Base-by-base conservation (phyloP, 2,888 invertebrate genomes). In the Rhagophthalmus giganteus region DNA sequence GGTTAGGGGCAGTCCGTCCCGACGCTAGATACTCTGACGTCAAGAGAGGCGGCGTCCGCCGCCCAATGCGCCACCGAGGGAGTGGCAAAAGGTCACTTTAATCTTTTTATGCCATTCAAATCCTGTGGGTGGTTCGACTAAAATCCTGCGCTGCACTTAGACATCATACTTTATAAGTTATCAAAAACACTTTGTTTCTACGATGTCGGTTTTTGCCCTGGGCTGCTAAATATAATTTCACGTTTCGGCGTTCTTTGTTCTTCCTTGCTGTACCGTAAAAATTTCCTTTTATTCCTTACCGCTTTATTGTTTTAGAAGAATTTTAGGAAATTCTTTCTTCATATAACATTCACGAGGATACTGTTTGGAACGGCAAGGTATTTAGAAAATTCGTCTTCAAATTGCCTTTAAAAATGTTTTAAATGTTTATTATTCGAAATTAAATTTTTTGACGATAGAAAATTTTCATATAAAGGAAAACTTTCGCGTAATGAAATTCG, bases 21-120 rank as follows among this genome's bases (percentile, higher is more conserved):
- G 64, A 65, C 64, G 64, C 67, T 69, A 69, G 68, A 68, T 68
- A 67, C 57, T 59, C 64, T 71, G 74, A 75, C 75, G 75, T 75
- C 74, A 73, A 61, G 61, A 71, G 71, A 72, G 74, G 75, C 74
- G 74, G 68, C 62, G 59, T 67, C 65, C 64, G 61, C 63, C 68
- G 69, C 68, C 74, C 74, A 74, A 74, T 75, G 67, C 72, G 70
- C 68, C 70, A 66, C 60, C 63, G 68, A 69, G 74, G 75, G 75
- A 72, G 75, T 74, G 75, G 75, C 74, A 67, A 71, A 64, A 70
- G 73, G 71, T 75, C 73, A 74, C 70, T 74, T 74, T 73, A 71
- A 74, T 74, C 74, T 74, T 74, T 74, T 74, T 72, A 74, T 74
- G 68, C 74, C 73, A 74, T 74, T 74, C 73, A 74, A 74, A 75